Percentiles rank a stretch among this genome's conserved stretches.
phyloP scores from a whole-genome alignment of 1,140 invertebrate species.

The Ostrea edulis region DNA sequence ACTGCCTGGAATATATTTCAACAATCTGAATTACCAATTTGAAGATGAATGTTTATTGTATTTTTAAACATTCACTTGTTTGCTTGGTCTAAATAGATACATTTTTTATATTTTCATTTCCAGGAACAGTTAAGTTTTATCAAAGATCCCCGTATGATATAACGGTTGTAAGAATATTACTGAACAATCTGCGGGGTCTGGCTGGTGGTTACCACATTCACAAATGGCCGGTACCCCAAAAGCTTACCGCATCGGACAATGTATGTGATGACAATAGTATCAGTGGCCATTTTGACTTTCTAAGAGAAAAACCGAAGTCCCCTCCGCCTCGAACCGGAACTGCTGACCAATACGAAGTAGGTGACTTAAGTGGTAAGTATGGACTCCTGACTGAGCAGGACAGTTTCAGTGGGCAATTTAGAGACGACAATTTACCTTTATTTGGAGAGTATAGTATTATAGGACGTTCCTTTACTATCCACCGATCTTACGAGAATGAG shows the following conservation, averaged over 20 bases:
- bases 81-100: too few relatives aligned
- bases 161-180: conserved; percentile 88
- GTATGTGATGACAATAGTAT: conserved; percentile 91
- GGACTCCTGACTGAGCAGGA: conserved; percentile 81
- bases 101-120: neutral
- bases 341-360: conserved; percentile 83
- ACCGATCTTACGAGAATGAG: conserved; percentile 81
- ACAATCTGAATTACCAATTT: too few relatives aligned
- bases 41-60: too few relatives aligned
- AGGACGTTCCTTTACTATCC: conserved; percentile 90
- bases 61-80: too few relatives aligned
- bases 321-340: conserved; percentile 82
- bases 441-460: conserved; percentile 90
- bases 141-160: conserved; percentile 92
- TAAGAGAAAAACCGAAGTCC: conserved; percentile 68
- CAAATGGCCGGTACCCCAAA: conserved; percentile 79
- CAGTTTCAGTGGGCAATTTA: conserved; percentile 84
- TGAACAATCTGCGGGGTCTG: conserved; percentile 82
- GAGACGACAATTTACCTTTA: conserved; percentile 92
- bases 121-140: conserved; percentile 86
- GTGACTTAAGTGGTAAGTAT: conserved; percentile 94
- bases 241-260: conserved; percentile 85
- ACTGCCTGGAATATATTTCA: too few relatives aligned
- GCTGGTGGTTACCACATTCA: conserved; percentile 81
- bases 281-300: conserved; percentile 83